phyloP scores from a whole-genome alignment of 2,888 invertebrate species.

The Tridacna gigas region DNA sequence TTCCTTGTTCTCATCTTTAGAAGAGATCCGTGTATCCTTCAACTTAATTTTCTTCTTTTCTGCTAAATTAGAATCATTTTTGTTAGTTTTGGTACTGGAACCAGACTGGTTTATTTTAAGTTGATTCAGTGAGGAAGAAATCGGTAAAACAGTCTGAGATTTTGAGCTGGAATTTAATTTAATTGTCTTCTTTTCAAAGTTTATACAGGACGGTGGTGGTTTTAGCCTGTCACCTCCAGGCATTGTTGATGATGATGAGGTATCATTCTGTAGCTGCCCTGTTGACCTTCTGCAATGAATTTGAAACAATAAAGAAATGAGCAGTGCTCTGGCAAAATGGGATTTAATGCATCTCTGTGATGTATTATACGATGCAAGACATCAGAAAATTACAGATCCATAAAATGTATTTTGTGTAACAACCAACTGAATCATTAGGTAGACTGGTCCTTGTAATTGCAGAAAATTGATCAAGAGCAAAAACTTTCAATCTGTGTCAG shows the following conservation, averaged over 20 bases:
- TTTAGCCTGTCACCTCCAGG: constrained; percentile 70
- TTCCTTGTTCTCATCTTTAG: background rate
- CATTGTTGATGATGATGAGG: constrained; percentile 51
- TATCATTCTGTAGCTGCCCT: background rate
- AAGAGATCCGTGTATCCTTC: background rate
- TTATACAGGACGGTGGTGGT: constrained; percentile 77
- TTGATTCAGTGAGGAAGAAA: constrained; percentile 22
- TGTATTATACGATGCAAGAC: no score
- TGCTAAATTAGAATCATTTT: background rate
- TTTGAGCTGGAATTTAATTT: constrained; percentile 66
- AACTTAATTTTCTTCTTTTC: constrained; percentile 6
- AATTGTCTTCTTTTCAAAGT: constrained; percentile 76
- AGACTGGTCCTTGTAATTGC: no score
- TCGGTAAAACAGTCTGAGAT: constrained; percentile 19
- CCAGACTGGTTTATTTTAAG: constrained; percentile 4
- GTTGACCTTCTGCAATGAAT: background rate
- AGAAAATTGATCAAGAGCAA: no score
- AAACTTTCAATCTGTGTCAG: no score
- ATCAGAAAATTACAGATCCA: no score
- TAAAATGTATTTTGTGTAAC: no score
- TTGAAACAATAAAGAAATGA: background rate
- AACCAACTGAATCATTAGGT: no score
- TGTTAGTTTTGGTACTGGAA: background rate
- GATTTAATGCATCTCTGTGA: no score
- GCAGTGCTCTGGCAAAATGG: no score